These are phyloP conservation scores for Saccostrea echinata DNA, from an alignment of 1,140 invertebrate species.

Conservation along the genomic window DNA sequence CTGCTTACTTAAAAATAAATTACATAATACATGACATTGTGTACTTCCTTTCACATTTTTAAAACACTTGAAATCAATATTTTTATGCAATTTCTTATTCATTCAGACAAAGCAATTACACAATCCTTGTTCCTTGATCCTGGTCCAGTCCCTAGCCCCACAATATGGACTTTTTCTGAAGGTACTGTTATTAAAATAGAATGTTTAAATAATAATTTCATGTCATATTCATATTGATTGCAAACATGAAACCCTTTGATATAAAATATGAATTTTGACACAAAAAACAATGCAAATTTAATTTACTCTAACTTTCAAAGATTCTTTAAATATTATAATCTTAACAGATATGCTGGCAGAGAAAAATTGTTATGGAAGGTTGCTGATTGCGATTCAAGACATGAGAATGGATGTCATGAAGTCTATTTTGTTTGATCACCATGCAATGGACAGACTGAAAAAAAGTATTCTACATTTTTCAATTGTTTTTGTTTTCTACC, in stretches of 20 bases:
- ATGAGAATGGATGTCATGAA: constrained; percentile 50
- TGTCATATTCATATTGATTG: neutral
- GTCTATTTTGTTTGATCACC: constrained; percentile 37
- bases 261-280: neutral
- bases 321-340: neutral
- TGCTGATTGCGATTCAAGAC: constrained; percentile 55
- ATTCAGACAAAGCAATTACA: neutral
- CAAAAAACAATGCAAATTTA: neutral
- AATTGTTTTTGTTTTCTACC: too few species aligned
- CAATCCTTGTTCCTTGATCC: neutral
- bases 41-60: neutral
- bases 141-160: neutral
- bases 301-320: too few species aligned
- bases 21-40: neutral
- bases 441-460: constrained; percentile 53
- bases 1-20: neutral
- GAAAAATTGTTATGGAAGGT: constrained; percentile 44
- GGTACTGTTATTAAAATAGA: neutral
- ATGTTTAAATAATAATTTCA: neutral
- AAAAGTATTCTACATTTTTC: constrained; percentile 40
- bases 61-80: neutral
- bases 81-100: neutral
- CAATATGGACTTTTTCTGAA: constrained; percentile 11
- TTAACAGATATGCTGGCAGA: constrained; percentile 50
- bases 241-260: neutral